phyloP scores from a whole-genome alignment of 2,888 invertebrate genomes.

The Patella ulyssiponensis region DNA sequence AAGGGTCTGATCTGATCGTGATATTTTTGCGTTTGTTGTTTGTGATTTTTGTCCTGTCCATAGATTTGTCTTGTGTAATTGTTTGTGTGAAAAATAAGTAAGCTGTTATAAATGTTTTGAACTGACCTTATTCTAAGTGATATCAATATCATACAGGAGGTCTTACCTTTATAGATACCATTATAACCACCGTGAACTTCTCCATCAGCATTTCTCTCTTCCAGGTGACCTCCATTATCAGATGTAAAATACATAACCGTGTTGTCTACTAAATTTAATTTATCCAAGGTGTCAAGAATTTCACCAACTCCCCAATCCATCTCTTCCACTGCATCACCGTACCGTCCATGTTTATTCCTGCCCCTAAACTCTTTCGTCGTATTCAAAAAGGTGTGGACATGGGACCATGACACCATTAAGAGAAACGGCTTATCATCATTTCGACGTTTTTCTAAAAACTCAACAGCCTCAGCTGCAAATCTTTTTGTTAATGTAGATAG shows the following conservation, averaged over 20 bases:
- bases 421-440: conserved; percentile 71
- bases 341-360: conserved; percentile 71
- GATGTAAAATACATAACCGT: conserved; percentile 75
- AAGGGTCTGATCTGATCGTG: too few species aligned
- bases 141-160: too few species aligned
- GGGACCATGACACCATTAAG: conserved; percentile 74
- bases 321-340: conserved; percentile 75
- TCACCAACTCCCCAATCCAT: conserved; percentile 75
- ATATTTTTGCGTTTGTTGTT: too few species aligned
- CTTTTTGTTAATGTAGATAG: conserved; percentile 69
- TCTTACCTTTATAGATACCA: conserved; percentile 52
- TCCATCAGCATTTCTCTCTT: conserved; percentile 66
- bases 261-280: conserved; percentile 62
- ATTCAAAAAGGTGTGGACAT: conserved; percentile 81
- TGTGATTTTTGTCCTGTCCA: too few species aligned
- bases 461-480: conserved; percentile 56
- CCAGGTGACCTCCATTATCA: conserved; percentile 74
- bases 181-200: conserved; percentile 69
- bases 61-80: too few species aligned
- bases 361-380: conserved; percentile 75
- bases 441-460: conserved; percentile 56
- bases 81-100: too few species aligned
- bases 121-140: too few species aligned
- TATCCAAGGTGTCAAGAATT: conserved; percentile 69
- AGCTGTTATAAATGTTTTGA: too few species aligned